Conservation (phyloP, 2,113 vertebrate genomes). For the Saimiri boliviensis region DNA sequence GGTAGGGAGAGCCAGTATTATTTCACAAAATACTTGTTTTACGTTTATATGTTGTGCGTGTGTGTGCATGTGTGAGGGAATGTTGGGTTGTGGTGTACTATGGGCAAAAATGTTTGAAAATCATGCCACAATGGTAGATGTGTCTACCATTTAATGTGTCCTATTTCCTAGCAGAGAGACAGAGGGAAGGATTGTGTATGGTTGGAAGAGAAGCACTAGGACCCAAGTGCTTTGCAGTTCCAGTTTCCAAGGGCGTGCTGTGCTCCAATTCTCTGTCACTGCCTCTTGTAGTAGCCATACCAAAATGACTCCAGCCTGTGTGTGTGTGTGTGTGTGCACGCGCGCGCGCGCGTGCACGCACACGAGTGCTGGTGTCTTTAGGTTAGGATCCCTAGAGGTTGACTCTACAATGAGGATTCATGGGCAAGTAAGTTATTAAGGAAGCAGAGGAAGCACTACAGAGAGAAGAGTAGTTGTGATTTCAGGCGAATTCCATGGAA, state of each 20-base stretch:
- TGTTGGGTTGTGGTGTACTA: neutral
- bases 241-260: neutral
- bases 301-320: neutral
- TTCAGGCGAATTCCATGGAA: neutral
- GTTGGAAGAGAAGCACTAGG: neutral
- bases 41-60: neutral
- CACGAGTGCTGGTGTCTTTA: neutral
- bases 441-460: neutral
- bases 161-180: neutral
- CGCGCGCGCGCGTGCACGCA: too few relatives aligned
- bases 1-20: neutral
- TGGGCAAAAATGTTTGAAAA: neutral
- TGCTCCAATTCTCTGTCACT: neutral
- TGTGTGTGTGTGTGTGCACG: too few relatives aligned
- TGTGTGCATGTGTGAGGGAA: neutral
- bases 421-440: neutral
- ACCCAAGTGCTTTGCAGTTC: neutral
- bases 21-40: slow-evolving; percentile 28
- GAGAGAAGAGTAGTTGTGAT: neutral
- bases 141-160: neutral
- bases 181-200: neutral
- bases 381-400: neutral
- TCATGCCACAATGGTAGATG: neutral
- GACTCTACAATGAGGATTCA: neutral
- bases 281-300: neutral